A percentile compares a stretch with the other conserved stretches of the same genome.
Evolutionary conservation across 92 coral and sea anemone species (phyloP).

Genomic region (Paragorgia papillata): DNA sequence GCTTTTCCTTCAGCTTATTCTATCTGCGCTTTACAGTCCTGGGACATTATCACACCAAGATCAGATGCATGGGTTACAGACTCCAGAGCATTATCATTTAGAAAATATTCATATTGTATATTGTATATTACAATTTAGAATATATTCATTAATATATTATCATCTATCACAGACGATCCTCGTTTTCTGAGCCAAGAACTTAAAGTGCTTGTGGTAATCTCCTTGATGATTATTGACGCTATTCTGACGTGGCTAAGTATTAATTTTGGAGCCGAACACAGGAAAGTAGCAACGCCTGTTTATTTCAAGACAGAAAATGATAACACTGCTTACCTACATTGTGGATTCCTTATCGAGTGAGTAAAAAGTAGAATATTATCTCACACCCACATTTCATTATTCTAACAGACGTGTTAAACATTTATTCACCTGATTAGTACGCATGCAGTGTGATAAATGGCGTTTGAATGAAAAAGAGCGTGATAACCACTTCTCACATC

Average conservation of each 20-base stretch:
- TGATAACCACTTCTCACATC: too few relatives aligned
- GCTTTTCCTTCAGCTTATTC: too few relatives aligned
- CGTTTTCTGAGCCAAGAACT: slow-evolving; percentile 22
- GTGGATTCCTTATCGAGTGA: slow-evolving; percentile 15
- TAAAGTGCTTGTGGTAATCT: slow-evolving; percentile 11
- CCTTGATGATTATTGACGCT: slow-evolving; percentile 9
- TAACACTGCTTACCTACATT: slow-evolving; percentile 17
- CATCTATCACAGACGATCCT: slow-evolving; percentile 12
- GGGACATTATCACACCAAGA: too few relatives aligned
- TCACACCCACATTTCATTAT: too few relatives aligned
- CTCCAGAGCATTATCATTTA: background rate
- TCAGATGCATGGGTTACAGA: too few relatives aligned
- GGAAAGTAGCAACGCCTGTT: background rate
- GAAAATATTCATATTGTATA: background rate
- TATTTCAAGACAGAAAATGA: slow-evolving; percentile 7
- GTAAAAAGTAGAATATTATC: background rate
- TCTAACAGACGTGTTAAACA: too few relatives aligned
- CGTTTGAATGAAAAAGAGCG: too few relatives aligned
- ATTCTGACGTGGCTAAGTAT: slow-evolving; percentile 6
- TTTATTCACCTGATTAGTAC: too few relatives aligned
- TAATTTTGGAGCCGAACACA: background rate
- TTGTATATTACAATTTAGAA: too few relatives aligned
- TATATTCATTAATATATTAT: background rate
- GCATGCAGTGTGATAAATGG: too few relatives aligned
- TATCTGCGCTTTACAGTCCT: too few relatives aligned